A percentile compares a stretch with the other conserved stretches of the same genome.
Conservation (phyloP, 1,140 invertebrate species). For the Panagrolaimus sp. region DNA sequence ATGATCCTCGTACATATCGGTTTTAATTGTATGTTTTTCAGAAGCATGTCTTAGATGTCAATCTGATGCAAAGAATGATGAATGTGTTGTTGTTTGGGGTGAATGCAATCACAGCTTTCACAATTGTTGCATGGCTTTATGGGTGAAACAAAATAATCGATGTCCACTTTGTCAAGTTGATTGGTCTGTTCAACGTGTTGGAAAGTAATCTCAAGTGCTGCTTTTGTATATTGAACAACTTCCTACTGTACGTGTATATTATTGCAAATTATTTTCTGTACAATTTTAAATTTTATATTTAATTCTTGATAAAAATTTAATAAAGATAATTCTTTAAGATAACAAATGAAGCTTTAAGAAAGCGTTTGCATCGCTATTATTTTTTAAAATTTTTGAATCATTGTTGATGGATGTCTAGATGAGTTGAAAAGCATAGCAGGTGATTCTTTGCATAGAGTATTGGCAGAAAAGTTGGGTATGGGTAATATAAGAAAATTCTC, state of each 20-base stretch:
- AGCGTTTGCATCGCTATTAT: too few relatives aligned
- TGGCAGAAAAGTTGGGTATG: slow-evolving; percentile 47
- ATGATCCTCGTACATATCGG: too few relatives aligned
- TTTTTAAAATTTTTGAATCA: too few relatives aligned
- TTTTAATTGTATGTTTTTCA: slow-evolving; percentile 61
- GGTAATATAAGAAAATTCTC: slow-evolving; percentile 43
- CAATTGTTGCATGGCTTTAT: slow-evolving; percentile 88
- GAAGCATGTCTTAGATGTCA: slow-evolving; percentile 91
- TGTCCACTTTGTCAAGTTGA: slow-evolving; percentile 96
- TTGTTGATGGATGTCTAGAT: background rate
- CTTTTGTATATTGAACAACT: too few relatives aligned
- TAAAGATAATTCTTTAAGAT: too few relatives aligned
- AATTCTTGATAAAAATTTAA: background rate
- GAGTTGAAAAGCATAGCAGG: slow-evolving; percentile 44
- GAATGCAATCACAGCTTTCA: slow-evolving; percentile 91
- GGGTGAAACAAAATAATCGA: slow-evolving; percentile 92
- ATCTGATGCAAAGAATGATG: slow-evolving; percentile 85
- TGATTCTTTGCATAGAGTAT: slow-evolving; percentile 26
- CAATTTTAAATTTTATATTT: background rate
- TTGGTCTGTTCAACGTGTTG: slow-evolving; percentile 94
- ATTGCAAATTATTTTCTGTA: slow-evolving; percentile 17
- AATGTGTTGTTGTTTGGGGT: slow-evolving; percentile 83
- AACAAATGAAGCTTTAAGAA: too few relatives aligned
- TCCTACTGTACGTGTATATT: too few relatives aligned
- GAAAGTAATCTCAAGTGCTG: slow-evolving; percentile 68